Percentiles rank a stretch among this genome's conserved stretches.
Conservation (phyloP, 2,113 vertebrate species). For the Cavia aperea region DNA sequence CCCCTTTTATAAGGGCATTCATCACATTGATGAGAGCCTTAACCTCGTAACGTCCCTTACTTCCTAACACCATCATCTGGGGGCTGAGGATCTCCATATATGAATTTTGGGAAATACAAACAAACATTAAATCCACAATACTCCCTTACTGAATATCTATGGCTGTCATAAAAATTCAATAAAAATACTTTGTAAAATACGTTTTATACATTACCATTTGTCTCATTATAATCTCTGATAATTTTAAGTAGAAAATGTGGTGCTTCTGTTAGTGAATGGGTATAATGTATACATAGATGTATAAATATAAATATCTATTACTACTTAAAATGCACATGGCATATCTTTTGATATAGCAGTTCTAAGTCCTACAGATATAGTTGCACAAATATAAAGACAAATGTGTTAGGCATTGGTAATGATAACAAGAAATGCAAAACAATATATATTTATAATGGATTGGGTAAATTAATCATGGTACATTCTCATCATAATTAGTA, state of each 20-base stretch:
- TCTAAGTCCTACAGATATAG: neutral
- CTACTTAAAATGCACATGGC: neutral
- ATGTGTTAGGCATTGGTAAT: neutral
- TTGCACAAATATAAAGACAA: neutral
- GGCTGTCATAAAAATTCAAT: neutral
- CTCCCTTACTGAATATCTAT: neutral
- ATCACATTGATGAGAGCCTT: neutral
- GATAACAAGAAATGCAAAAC: neutral
- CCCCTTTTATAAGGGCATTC: neutral
- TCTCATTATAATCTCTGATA: neutral
- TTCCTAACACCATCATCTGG: neutral
- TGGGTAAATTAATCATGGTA: neutral
- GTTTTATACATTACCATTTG: neutral
- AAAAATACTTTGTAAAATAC: slow-evolving; percentile 6
- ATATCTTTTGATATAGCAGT: neutral
- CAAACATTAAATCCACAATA: neutral
- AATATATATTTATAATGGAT: neutral
- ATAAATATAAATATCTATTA: rapidly evolving
- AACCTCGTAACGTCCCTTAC: neutral
- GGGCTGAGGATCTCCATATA: neutral
- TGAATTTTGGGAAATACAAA: neutral
- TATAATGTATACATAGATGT: neutral
- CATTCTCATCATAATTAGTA: neutral
- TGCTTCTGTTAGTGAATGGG: neutral
- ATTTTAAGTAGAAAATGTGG: neutral